phyloP scores from a whole-genome alignment of 53 echinoderm and acorn worm genomes.

The Patiria pectinifera region DNA sequence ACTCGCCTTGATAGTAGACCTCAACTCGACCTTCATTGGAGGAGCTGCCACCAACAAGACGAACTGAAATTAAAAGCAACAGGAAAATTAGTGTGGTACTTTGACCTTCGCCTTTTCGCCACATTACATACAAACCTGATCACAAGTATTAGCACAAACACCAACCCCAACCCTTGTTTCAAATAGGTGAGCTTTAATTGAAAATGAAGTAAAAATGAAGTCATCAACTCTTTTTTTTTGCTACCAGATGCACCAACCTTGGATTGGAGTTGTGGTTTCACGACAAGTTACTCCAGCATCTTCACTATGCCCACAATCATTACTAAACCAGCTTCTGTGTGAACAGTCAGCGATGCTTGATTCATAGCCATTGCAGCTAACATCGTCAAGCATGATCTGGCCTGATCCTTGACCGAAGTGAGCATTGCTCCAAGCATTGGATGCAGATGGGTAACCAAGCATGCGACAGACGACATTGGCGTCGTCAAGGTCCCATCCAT shows the following conservation, averaged over 20 bases:
- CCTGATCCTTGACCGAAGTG: slow-evolving; percentile 6
- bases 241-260: not conserved
- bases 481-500: not conserved
- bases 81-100: not conserved
- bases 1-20: slow-evolving; percentile 47
- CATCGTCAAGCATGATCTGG: not conserved
- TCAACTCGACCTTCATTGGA: slow-evolving; percentile 63
- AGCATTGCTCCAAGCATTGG: not conserved
- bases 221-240: not conserved
- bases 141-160: too few species aligned
- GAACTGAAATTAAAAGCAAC: slow-evolving; percentile 9
- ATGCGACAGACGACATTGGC: not conserved
- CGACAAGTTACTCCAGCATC: slow-evolving; percentile 13
- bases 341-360: not conserved
- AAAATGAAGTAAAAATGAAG: not conserved
- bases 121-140: too few species aligned
- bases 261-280: not conserved
- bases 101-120: not conserved
- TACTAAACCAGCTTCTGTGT: too few species aligned
- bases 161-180: not conserved
- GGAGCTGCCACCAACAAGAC: slow-evolving; percentile 49
- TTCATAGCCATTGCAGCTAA: not conserved
- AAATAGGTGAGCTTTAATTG: not conserved
- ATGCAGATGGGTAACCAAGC: slow-evolving; percentile 18
- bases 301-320: slow-evolving; percentile 10